Evolutionary conservation across 2,888 invertebrate genomes (phyloP), one percentile per base, ranked within the genome.

Genomic region (Netelia inedita): DNA sequence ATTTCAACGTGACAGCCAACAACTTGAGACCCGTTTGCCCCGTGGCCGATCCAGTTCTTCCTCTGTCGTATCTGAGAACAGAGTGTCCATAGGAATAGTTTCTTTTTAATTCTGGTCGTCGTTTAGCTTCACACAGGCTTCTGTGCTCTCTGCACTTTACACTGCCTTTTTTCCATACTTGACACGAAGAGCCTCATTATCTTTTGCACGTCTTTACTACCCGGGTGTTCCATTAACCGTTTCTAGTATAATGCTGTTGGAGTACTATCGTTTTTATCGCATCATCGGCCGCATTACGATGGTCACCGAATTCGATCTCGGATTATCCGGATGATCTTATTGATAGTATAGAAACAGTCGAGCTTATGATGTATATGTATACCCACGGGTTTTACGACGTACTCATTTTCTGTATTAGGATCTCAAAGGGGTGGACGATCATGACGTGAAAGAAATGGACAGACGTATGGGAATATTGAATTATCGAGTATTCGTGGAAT

Each of bases 1-100:
- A 96, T 80, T 96, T 96, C 65, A 98, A 92, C 0, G 98, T 98
- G 6, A 97, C 97, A 0, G 96, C 95, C 69, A 98, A 93, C 21
- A 97, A 94, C 85, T 95, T 95, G 0, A 96, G 89, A 0, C 97
- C 97, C 0, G 96, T 95, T 87, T 96, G 94, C 11, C 96, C 96
- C 23, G 95, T 95, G 14, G 95, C 95, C 6, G 95, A 95, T 14
- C 95, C 95, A 74, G 95, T 95, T 86, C 95, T 94, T 65, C 94
- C 94, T 87, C 95, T 95, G 82, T 95, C 95, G 89, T 96, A 96
- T 87, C 96, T 96, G 88, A n/a, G 68, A 80, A 19, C 16, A 55
- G 66, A 75, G 63, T 3, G 10, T 19, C 61, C 28, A 2, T n/a
- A 50, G 3, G 35, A 35, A 35, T 35, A 6, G 35, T 1, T 35